Evolutionary conservation across 2,888 invertebrate species (phyloP).

Genomic region (Teleiodes luculella): DNA sequence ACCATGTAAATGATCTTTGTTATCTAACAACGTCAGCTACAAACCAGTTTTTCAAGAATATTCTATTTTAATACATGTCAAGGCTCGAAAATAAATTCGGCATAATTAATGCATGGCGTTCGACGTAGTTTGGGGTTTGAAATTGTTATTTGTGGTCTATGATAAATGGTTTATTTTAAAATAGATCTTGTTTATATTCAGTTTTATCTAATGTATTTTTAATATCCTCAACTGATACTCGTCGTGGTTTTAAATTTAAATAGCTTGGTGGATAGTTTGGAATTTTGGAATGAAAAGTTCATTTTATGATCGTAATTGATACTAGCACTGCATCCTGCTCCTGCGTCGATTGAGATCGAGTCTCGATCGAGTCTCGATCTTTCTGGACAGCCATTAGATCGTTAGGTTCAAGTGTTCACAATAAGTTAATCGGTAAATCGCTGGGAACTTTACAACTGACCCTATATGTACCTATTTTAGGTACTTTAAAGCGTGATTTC

Average conservation of each 20-base stretch:
- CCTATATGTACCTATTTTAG: neutral
- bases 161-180: neutral
- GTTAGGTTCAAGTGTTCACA: slow-evolving; percentile 11
- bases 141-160: neutral
- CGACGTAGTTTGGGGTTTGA: neutral
- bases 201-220: too few species aligned
- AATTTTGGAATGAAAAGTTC: neutral
- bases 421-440: slow-evolving; percentile 11
- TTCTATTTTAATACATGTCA: slow-evolving; percentile 10
- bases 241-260: too few species aligned
- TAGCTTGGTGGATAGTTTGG: too few species aligned
- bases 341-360: neutral
- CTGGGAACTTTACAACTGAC: neutral
- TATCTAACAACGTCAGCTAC: neutral
- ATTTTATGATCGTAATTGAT: neutral
- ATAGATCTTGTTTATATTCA: neutral
- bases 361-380: neutral
- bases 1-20: neutral
- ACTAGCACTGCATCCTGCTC: neutral
- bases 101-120: neutral
- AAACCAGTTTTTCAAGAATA: slow-evolving; percentile 10
- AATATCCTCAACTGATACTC: too few species aligned
- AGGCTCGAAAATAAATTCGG: slow-evolving; percentile 6
- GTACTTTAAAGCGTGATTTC: neutral
- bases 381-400: slow-evolving; percentile 5